Evolutionary conservation across 2,888 invertebrate species (phyloP).

Genomic region (Drosophila longiperda): DNA sequence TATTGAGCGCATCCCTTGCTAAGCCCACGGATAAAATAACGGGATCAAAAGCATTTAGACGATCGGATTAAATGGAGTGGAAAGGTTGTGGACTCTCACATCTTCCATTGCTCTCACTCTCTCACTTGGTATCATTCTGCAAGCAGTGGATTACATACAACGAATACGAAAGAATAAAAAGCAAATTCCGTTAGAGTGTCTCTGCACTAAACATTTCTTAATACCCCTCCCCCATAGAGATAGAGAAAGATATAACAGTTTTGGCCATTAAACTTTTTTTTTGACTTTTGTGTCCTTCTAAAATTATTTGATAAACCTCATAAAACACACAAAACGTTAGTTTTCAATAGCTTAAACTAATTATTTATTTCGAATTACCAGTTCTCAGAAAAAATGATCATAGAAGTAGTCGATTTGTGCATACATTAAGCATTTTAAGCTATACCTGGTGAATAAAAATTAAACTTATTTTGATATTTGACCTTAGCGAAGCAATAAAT

Average conservation of each 20-base stretch:
- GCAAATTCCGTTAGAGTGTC: background rate
- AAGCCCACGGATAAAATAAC: background rate
- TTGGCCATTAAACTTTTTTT: background rate
- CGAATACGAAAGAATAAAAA: background rate
- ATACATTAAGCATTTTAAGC: background rate
- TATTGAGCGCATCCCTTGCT: no score
- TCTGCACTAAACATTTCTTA: background rate
- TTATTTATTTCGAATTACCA: background rate
- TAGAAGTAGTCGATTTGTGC: slow-evolving; percentile 1
- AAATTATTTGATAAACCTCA: background rate
- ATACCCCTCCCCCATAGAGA: background rate
- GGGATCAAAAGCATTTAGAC: background rate
- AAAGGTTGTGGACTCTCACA: background rate
- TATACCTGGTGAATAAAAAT: background rate
- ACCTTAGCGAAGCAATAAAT: slow-evolving; percentile 9
- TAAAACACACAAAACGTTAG: background rate
- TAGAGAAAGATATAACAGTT: background rate
- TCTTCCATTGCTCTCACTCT: background rate
- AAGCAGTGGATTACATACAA: background rate
- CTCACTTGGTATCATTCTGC: background rate
- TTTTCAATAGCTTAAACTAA: no score
- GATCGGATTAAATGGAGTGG: background rate
- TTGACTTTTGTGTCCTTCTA: background rate
- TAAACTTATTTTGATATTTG: slow-evolving; percentile 19
- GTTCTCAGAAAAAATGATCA: background rate